A percentile compares a stretch with the other conserved stretches of the same genome.
Evolutionary conservation across 2,888 invertebrate species (phyloP).

Genomic region (Linnaemya tessellans): DNA sequence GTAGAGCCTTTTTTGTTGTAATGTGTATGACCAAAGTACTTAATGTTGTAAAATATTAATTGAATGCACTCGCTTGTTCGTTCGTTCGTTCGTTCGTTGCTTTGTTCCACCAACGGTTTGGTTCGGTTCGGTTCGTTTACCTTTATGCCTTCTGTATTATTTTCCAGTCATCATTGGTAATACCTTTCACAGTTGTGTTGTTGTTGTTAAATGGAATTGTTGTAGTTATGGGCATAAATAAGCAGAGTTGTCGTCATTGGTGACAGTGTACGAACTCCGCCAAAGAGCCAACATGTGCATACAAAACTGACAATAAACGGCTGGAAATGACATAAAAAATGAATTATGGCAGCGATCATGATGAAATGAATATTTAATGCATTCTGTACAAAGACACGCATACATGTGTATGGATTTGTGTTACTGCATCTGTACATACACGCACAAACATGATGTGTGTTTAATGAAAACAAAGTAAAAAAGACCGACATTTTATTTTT

Average conservation of each 20-base stretch:
- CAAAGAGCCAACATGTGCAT: constrained; percentile 16
- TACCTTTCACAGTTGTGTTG: constrained; percentile 16
- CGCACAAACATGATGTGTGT: not conserved
- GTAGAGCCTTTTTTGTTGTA: constrained; percentile 34
- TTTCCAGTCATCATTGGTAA: constrained; percentile 21
- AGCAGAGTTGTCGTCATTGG: not conserved
- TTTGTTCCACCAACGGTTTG: constrained; percentile 42
- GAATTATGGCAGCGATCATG: constrained; percentile 67
- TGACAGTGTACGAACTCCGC: constrained; percentile 16
- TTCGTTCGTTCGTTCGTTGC: constrained; percentile 21
- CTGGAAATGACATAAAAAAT: constrained; percentile 69
- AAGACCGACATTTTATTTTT: constrained; percentile 27
- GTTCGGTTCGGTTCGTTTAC: constrained; percentile 68
- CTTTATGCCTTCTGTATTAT: constrained; percentile 24
- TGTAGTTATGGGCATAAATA: constrained; percentile 20
- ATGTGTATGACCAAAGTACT: constrained; percentile 61
- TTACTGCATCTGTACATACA: not conserved
- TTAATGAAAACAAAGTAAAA: constrained; percentile 1
- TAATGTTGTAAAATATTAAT: constrained; percentile 72
- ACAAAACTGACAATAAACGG: constrained; percentile 64
- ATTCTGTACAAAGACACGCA: constrained; percentile 35
- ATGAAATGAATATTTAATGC: constrained; percentile 66
- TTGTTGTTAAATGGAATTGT: constrained; percentile 45
- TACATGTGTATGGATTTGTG: too few species aligned
- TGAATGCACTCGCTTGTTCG: constrained; percentile 52